A percentile compares a stretch with the other conserved stretches of the same genome.
Conservation (phyloP, 2,113 vertebrate species). For the Python bivittatus region DNA sequence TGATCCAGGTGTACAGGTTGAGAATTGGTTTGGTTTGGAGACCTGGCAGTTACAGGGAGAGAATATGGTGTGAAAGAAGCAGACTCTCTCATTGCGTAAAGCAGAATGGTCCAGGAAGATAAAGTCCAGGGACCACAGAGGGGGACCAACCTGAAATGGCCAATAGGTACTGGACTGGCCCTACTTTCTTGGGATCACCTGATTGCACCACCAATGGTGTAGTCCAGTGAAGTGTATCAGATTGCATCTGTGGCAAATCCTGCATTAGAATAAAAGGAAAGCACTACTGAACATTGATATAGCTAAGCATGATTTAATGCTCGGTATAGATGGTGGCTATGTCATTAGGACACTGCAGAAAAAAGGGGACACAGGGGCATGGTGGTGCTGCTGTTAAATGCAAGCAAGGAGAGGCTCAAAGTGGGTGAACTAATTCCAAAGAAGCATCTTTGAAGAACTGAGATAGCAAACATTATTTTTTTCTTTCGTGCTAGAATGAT, state of each 20-base stretch:
- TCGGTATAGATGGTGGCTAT: background rate
- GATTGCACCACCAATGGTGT: background rate
- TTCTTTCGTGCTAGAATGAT: background rate
- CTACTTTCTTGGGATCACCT: background rate
- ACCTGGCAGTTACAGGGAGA: background rate
- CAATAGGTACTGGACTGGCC: background rate
- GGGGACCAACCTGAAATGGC: background rate
- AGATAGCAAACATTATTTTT: background rate
- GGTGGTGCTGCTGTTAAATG: background rate
- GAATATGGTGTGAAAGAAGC: background rate
- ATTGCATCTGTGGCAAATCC: background rate
- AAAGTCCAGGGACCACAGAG: background rate
- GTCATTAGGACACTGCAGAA: background rate
- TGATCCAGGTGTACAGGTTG: background rate
- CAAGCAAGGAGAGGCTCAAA: background rate
- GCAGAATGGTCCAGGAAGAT: background rate
- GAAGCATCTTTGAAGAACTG: background rate
- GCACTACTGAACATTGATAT: background rate
- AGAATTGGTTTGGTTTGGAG: background rate
- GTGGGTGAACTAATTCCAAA: background rate
- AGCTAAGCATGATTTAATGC: background rate
- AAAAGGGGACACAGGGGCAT: background rate
- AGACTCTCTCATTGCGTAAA: background rate
- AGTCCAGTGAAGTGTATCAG: background rate
- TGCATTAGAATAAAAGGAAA: background rate